A percentile compares a stretch with the other conserved stretches of the same genome.
Evolutionary conservation across 1,140 invertebrate species (phyloP).

Genomic region (Brachionus sp.): DNA sequence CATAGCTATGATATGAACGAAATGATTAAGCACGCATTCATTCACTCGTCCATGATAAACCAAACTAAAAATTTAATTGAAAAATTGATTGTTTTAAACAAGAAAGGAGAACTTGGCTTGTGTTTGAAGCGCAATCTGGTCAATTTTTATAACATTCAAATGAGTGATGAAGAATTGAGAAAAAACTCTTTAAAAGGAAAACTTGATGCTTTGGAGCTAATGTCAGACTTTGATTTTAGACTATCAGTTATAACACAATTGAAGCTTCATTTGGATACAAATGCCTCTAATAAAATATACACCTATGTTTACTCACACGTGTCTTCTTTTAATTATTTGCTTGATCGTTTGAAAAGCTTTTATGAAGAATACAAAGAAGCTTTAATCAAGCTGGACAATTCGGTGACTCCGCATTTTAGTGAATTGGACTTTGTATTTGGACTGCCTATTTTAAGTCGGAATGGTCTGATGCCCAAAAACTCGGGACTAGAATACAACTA

Average conservation of each 20-base stretch:
- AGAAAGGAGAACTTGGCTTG: background rate
- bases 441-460: slow-evolving; percentile 27
- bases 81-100: background rate
- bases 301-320: background rate
- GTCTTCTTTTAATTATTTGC: slow-evolving; percentile 33
- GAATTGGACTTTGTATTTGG: slow-evolving; percentile 41
- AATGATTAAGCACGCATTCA: background rate
- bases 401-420: slow-evolving; percentile 33
- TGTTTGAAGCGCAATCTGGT: slow-evolving; percentile 14
- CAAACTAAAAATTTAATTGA: slow-evolving; percentile 15
- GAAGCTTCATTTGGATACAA: background rate
- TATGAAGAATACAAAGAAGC: background rate
- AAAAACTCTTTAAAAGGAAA: background rate
- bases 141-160: background rate
- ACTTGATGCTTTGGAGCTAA: slow-evolving; percentile 19
- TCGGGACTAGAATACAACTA: slow-evolving; percentile 11
- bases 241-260: slow-evolving; percentile 22
- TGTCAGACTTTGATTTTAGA: slow-evolving; percentile 36
- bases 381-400: background rate
- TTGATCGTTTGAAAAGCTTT: slow-evolving; percentile 34
- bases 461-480: background rate
- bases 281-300: background rate
- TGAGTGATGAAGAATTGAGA: background rate
- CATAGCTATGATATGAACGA: slow-evolving; percentile 23
- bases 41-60: background rate